Percentiles rank a stretch among this genome's conserved stretches.
Evolutionary conservation across 1,140 invertebrate species (phyloP).

Genomic region (Oppia nitens): DNA sequence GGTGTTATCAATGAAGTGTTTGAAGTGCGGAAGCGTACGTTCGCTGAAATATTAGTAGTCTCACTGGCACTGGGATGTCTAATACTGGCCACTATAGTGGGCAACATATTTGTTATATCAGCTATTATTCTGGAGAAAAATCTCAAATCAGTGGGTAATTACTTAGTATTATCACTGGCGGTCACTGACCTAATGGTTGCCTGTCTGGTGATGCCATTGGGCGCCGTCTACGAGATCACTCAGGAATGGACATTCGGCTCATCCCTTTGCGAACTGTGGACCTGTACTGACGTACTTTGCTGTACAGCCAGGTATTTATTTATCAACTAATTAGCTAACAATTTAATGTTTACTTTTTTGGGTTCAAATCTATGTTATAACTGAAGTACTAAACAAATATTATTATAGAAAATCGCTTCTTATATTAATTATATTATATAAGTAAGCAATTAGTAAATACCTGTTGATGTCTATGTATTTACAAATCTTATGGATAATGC

Average conservation of each 20-base stretch:
- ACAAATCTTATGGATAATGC: no score
- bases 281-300: conserved; percentile 75
- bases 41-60: not conserved
- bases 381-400: no score
- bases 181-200: conserved; percentile 69
- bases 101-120: conserved; percentile 84
- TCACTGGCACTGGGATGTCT: conserved; percentile 15
- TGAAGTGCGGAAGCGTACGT: not conserved
- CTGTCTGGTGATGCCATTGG: conserved; percentile 68
- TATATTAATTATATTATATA: no score
- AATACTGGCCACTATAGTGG: conserved; percentile 28
- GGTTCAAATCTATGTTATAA: no score
- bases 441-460: no score
- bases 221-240: conserved; percentile 54
- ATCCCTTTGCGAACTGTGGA: conserved; percentile 81
- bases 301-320: conserved; percentile 47
- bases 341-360: not conserved
- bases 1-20: no score
- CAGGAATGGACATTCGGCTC: conserved; percentile 64
- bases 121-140: conserved; percentile 73
- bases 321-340: not conserved
- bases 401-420: no score
- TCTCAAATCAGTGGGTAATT: conserved; percentile 63
- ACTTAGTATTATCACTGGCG: conserved; percentile 65
- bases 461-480: no score